Evolutionary conservation across 2,113 vertebrate species (phyloP), one percentile per base, ranked within the genome.

Genomic region (Brachyhypopomus gauderio): DNA sequence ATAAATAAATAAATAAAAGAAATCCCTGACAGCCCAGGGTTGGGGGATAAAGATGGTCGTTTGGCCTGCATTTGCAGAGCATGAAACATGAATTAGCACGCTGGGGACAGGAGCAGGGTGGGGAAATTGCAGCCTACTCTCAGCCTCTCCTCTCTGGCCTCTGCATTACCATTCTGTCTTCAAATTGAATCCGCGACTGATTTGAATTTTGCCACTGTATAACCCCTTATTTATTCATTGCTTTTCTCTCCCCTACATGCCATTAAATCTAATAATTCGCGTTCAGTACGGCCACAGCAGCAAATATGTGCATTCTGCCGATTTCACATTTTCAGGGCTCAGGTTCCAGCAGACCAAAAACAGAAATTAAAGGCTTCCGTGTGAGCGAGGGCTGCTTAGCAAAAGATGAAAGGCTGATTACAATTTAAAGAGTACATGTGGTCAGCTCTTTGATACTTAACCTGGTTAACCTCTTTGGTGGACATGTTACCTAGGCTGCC

Each of bases 201-300:
- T 92, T 92, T 91, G 89, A 91, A 92, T 92, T 91, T 88, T 80
- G 86, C 79, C 81, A 85, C 76, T 80, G 83, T 80, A 90, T 91
- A 90, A 90, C 86, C 89, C 87, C 77, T 86, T 91, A 90, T 91
- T 90, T 92, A 91, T 92, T 93, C 91, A 91, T 91, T 91, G 90
- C 87, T 90, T 90, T 89, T 88, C 87, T 89, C 86, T 87, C 85
- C 75, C 83, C 74, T 83, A 87, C 87, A 75, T 89, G 87, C 86
- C 85, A 92, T 93, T 93, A 92, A 91, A 92, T 91, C 88, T 88
- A 90, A 92, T 92, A 83, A 88, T 90, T 90, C 82, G 76, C 85
- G 89, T 89, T 88, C 78, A 72, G 80, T 78, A 82, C 84, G 83
- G 82, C 78, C 59, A 78, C 58, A 14, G 58, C 77, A 79, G 80